phyloP scores from a whole-genome alignment of 2,113 vertebrate species.

The Psittacula cyanocephala region DNA sequence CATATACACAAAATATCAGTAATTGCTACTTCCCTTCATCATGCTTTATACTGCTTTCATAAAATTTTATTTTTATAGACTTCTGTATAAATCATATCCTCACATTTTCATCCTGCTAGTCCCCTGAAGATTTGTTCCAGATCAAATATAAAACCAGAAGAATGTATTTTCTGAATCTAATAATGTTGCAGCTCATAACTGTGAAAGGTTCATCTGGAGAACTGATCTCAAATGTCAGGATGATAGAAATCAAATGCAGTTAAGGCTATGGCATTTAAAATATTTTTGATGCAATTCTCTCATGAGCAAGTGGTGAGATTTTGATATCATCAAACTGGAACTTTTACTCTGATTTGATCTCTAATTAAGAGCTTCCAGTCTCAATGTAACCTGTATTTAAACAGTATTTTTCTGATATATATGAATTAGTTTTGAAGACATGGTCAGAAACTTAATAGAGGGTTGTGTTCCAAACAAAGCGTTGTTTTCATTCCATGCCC shows the following conservation, averaged over 20 bases:
- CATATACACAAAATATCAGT: not conserved
- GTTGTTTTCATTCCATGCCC: not conserved
- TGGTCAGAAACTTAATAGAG: not conserved
- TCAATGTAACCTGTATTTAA: not conserved
- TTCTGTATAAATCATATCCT: not conserved
- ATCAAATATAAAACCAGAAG: constrained; percentile 13
- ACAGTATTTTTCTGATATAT: not conserved
- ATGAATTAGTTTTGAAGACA: not conserved
- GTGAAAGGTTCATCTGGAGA: not conserved
- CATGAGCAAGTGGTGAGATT: not conserved
- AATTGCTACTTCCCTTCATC: not conserved
- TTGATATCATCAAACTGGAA: not conserved
- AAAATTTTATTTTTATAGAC: not conserved
- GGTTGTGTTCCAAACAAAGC: not conserved
- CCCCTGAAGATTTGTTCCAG: not conserved
- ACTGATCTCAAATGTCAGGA: not conserved
- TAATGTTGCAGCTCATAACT: not conserved
- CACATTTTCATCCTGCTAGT: not conserved
- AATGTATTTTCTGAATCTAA: not conserved
- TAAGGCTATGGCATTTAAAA: constrained; percentile 11
- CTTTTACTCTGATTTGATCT: constrained; percentile 2
- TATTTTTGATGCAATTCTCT: not conserved
- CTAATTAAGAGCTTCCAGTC: not conserved
- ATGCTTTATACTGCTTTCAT: not conserved
- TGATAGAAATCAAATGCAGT: not conserved